Conservation (phyloP, 2,888 invertebrate species). For the Phasia obesa region DNA sequence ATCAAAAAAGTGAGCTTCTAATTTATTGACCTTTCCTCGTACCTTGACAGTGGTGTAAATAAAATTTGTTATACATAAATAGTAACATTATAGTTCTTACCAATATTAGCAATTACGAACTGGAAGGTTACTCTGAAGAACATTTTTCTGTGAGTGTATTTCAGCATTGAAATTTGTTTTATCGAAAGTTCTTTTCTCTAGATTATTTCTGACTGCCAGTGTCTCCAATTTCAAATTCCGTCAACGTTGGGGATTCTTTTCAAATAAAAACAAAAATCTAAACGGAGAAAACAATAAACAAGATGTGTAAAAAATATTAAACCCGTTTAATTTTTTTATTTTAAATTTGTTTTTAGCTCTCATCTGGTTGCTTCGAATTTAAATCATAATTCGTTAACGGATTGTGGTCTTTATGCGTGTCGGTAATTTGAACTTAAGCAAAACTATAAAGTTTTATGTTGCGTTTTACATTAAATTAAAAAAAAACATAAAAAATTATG, state of each 20-base stretch:
- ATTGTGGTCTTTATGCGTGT: not conserved
- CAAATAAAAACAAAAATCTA: constrained; percentile 11
- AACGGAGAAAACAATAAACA: constrained; percentile 13
- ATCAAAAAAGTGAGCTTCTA: too few species aligned
- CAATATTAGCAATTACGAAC: too few species aligned
- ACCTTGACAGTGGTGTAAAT: too few species aligned
- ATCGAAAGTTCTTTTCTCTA: not conserved
- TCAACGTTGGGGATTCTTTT: constrained; percentile 53
- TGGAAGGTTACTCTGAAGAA: too few species aligned
- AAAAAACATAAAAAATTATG: not conserved
- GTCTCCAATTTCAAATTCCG: constrained; percentile 63
- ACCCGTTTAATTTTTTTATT: too few species aligned
- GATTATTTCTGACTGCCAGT: constrained; percentile 18
- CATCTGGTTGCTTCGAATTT: constrained; percentile 30
- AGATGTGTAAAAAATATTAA: constrained; percentile 43
- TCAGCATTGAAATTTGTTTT: not conserved
- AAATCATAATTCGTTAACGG: constrained; percentile 41
- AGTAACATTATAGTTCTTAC: too few species aligned
- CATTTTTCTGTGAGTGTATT: not conserved
- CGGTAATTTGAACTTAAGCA: not conserved
- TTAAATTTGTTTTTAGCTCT: constrained; percentile 14
- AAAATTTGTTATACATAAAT: too few species aligned
- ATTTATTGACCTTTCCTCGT: too few species aligned
- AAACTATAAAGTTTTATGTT: not conserved
- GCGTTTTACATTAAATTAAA: not conserved